Percentiles rank a stretch among this genome's conserved stretches.
phyloP scores from a whole-genome alignment of 2,888 invertebrate species.

The Hylaea fasciaria region DNA sequence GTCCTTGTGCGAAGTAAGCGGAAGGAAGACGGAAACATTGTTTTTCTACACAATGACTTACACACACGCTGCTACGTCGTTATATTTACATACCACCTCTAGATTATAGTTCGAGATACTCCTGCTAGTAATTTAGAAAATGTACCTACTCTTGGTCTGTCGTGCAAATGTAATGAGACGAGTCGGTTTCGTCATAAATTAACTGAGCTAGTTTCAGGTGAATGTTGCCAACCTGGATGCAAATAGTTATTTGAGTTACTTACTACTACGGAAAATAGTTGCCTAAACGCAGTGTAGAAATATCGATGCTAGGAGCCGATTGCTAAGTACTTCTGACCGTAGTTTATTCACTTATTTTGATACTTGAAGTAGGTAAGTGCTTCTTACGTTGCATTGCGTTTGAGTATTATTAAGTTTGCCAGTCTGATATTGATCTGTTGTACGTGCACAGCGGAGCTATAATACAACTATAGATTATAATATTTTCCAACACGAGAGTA shows the following conservation, averaged over 20 bases:
- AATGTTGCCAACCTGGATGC: conserved; percentile 42
- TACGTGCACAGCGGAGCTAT: too few species aligned
- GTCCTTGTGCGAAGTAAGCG: conserved; percentile 36
- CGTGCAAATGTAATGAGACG: conserved; percentile 51
- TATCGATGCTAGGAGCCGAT: neutral
- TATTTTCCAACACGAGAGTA: too few species aligned
- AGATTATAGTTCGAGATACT: conserved; percentile 25
- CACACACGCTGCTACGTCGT: conserved; percentile 17
- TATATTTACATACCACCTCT: conserved; percentile 32
- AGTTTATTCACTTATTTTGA: neutral
- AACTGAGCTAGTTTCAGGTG: conserved; percentile 44
- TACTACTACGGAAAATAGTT: conserved; percentile 28
- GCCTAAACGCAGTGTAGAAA: conserved; percentile 32
- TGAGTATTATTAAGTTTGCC: too few species aligned
- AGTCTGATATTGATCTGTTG: too few species aligned
- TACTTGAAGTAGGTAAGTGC: neutral
- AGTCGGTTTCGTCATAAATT: conserved; percentile 45
- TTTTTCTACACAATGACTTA: conserved; percentile 32
- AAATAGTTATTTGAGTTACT: conserved; percentile 36
- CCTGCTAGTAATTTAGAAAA: conserved; percentile 29
- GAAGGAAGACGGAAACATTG: conserved; percentile 40
- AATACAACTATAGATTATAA: too few species aligned
- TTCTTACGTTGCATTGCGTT: neutral
- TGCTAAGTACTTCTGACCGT: neutral
- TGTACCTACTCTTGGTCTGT: conserved; percentile 32